Percentiles rank a stretch among this genome's conserved stretches.
Conservation (phyloP, 1,140 invertebrate genomes). For the Aleiodes sp. region DNA sequence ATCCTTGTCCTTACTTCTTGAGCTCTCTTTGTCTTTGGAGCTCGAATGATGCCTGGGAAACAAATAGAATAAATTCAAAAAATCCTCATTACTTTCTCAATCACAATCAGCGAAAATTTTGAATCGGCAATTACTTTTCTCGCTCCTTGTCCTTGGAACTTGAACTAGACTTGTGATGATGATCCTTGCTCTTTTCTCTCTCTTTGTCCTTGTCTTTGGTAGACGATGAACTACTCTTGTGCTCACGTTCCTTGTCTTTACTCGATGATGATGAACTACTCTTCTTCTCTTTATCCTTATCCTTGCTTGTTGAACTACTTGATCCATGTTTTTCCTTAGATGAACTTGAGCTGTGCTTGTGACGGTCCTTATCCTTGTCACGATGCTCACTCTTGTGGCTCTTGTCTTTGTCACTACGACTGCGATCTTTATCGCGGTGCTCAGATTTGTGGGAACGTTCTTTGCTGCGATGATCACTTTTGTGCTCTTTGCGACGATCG, state of each 20-base stretch:
- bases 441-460: slow-evolving; percentile 68
- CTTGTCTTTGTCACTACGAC: slow-evolving; percentile 52
- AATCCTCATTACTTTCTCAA: slow-evolving; percentile 4
- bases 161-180: slow-evolving; percentile 55
- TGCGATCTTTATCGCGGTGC: slow-evolving; percentile 63
- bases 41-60: slow-evolving; percentile 14
- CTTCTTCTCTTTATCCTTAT: slow-evolving; percentile 66
- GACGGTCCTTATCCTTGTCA: slow-evolving; percentile 61
- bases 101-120: too few relatives aligned
- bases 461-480: slow-evolving; percentile 73
- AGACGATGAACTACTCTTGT: slow-evolving; percentile 69
- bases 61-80: neutral
- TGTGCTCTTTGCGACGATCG: slow-evolving; percentile 75
- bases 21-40: slow-evolving; percentile 46
- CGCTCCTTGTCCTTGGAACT: slow-evolving; percentile 59
- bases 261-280: slow-evolving; percentile 54
- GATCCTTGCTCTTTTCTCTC: slow-evolving; percentile 45
- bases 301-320: slow-evolving; percentile 61
- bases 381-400: slow-evolving; percentile 64
- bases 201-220: slow-evolving; percentile 68
- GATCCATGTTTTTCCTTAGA: slow-evolving; percentile 31
- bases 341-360: slow-evolving; percentile 56
- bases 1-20: slow-evolving; percentile 62
- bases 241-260: slow-evolving; percentile 69
- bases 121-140: slow-evolving; percentile 25